phyloP scores from a whole-genome alignment of 2,797 vertebrate species.

The Enteromius fasciolatus region DNA sequence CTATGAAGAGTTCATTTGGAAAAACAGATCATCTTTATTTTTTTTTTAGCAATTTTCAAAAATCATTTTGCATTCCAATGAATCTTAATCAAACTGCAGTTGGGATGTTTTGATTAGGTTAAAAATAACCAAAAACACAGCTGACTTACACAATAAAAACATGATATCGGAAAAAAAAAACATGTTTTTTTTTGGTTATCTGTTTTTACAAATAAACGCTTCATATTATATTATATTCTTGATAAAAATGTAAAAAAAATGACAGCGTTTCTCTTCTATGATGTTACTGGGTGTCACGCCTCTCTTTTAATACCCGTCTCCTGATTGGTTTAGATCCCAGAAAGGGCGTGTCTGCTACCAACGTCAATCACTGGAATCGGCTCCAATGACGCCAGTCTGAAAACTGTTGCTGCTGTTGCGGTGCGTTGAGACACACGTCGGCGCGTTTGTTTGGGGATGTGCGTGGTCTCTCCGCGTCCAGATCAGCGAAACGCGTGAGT shows the following conservation, averaged over 20 bases:
- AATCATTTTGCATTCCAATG: no score
- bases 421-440: neutral
- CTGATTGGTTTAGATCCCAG: constrained; percentile 64
- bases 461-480: neutral
- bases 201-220: no score
- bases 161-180: no score
- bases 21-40: no score
- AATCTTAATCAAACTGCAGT: no score
- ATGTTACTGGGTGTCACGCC: neutral
- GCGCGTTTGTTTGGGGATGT: neutral
- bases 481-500: constrained; percentile 12
- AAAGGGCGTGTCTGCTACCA: constrained; percentile 52
- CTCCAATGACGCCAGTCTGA: constrained; percentile 62
- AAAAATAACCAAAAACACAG: no score
- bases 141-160: no score
- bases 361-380: constrained; percentile 64
- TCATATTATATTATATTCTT: neutral
- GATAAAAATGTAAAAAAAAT: neutral
- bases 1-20: no score
- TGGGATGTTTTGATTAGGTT: no score
- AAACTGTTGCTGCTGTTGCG: constrained; percentile 70
- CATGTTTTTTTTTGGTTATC: no score
- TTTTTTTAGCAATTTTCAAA: no score
- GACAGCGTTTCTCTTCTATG: no score
- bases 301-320: neutral